Conservation (phyloP, 2,113 vertebrate species). For the Crotalus viridis region DNA sequence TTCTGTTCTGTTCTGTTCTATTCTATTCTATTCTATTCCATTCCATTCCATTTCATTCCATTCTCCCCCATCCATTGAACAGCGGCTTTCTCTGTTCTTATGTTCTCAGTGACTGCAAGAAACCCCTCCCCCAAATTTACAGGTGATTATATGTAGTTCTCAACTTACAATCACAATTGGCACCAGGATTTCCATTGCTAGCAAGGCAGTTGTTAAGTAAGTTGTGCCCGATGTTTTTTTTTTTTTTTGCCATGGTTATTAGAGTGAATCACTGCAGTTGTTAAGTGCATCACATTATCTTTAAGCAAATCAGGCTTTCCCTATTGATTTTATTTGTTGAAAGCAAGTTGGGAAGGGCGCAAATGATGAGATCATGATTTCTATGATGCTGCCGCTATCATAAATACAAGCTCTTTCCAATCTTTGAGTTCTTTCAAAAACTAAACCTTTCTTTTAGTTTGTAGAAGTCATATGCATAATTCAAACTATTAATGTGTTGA, state of each 20-base stretch:
- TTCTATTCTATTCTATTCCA: too few species aligned
- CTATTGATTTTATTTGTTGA: background rate
- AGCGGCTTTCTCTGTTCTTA: background rate
- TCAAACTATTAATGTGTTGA: too few species aligned
- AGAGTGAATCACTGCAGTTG: background rate
- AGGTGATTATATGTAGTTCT: background rate
- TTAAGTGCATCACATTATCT: background rate
- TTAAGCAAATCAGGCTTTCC: background rate
- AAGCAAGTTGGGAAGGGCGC: background rate
- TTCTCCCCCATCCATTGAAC: background rate
- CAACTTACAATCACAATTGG: background rate
- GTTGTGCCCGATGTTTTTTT: rapidly evolving
- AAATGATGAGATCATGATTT: background rate
- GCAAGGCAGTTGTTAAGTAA: background rate
- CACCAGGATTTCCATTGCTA: background rate
- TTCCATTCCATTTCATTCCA: too few species aligned
- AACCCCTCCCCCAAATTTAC: background rate
- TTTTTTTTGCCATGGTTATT: background rate
- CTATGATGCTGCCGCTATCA: background rate
- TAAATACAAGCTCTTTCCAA: background rate
- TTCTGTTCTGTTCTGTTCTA: too few species aligned
- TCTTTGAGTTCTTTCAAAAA: background rate
- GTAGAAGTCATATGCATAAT: too few species aligned
- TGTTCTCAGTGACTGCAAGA: background rate
- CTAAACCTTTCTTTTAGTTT: too few species aligned